Evolutionary conservation across 2,888 invertebrate genomes (phyloP).

Genomic region (Andricus curvator): DNA sequence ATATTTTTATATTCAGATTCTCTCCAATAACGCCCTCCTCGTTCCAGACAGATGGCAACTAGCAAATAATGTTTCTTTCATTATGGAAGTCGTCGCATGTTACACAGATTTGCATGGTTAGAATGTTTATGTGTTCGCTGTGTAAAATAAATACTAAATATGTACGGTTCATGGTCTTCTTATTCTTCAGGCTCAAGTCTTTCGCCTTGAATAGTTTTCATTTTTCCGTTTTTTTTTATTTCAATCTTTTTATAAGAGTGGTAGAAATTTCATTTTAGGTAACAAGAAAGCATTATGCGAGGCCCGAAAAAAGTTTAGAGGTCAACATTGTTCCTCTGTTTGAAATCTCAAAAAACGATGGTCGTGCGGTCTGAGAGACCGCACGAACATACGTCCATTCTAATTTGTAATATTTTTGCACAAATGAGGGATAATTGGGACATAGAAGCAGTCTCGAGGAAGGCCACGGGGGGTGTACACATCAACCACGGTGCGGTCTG

Average conservation of each 20-base stretch:
- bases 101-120: constrained; percentile 38
- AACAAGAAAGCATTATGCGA: not conserved
- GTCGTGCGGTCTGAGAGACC: too few relatives aligned
- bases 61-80: constrained; percentile 53
- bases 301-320: too few relatives aligned
- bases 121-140: constrained; percentile 5
- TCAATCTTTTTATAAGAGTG: not conserved
- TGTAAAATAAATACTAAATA: not conserved
- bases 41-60: constrained; percentile 45
- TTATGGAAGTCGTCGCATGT: constrained; percentile 55
- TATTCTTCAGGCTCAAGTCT: not conserved
- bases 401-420: too few relatives aligned
- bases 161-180: not conserved
- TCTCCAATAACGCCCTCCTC: constrained; percentile 44
- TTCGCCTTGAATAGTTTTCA: not conserved
- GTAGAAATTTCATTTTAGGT: not conserved
- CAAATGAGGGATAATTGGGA: too few relatives aligned
- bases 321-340: too few relatives aligned
- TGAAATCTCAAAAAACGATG: too few relatives aligned
- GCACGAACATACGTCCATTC: too few relatives aligned
- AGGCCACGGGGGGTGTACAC: too few relatives aligned
- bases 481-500: too few relatives aligned
- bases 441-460: too few relatives aligned
- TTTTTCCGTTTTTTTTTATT: not conserved
- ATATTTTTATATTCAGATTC: constrained; percentile 47